phyloP scores from a whole-genome alignment of 2,113 vertebrate genomes.

The Ctenomys sociabilis region DNA sequence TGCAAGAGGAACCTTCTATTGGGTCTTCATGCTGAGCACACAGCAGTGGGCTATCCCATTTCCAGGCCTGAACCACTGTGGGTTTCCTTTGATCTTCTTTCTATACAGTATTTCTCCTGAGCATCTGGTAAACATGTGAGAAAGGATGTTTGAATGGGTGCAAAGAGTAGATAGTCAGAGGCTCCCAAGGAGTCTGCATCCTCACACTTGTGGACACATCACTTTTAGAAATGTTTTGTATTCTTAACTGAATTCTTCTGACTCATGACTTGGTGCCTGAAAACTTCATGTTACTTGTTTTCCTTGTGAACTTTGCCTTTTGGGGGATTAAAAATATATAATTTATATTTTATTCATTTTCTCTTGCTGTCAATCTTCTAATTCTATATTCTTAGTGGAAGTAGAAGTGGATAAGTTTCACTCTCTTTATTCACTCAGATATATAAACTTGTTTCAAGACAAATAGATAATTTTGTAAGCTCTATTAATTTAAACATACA shows the following conservation, averaged over 20 bases:
- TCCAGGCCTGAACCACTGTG: neutral
- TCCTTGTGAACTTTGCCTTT: neutral
- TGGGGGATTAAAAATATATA: neutral
- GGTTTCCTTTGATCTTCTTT: neutral
- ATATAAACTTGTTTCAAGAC: neutral
- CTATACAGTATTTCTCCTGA: neutral
- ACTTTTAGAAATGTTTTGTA: neutral
- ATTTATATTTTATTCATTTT: neutral
- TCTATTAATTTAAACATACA: neutral
- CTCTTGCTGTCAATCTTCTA: neutral
- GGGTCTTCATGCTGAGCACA: neutral
- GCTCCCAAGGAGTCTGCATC: neutral
- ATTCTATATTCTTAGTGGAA: neutral
- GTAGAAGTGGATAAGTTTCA: neutral
- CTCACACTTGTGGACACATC: neutral
- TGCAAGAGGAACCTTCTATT: neutral
- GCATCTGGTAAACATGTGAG: neutral
- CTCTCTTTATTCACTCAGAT: neutral
- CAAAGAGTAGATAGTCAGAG: neutral
- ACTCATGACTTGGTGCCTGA: too few species aligned
- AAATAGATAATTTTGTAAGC: neutral
- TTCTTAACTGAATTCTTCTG: neutral
- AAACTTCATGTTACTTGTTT: neutral
- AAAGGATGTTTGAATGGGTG: neutral
- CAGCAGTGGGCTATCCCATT: neutral